phyloP scores from a whole-genome alignment of 2,113 vertebrate species.

The Phylloscopus whistleri region DNA sequence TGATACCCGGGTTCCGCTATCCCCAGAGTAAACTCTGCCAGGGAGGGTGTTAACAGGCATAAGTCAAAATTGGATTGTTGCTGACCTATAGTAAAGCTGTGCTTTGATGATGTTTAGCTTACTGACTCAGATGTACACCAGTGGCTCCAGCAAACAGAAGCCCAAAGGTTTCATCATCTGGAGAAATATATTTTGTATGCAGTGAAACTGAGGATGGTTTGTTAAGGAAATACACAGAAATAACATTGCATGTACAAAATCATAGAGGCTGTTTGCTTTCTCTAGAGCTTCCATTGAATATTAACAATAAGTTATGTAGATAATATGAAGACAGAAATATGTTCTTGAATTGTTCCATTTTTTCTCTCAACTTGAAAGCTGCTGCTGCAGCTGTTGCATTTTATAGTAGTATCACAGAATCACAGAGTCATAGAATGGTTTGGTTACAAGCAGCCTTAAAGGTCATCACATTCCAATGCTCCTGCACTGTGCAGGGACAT shows the following conservation, averaged over 20 bases:
- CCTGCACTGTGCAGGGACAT: background rate
- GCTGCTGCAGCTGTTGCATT: background rate
- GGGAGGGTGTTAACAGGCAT: background rate
- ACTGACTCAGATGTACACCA: background rate
- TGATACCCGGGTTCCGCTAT: fast-evolving
- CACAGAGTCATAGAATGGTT: background rate
- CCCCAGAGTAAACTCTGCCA: background rate
- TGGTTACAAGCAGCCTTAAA: background rate
- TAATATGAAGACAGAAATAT: background rate
- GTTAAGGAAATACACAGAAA: background rate
- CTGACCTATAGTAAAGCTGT: background rate
- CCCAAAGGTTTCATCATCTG: background rate
- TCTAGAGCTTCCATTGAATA: background rate
- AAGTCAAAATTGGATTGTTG: background rate
- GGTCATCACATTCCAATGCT: background rate
- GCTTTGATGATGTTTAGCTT: background rate
- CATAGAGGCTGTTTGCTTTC: background rate
- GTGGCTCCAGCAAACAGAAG: background rate
- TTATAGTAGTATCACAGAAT: background rate
- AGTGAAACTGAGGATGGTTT: background rate
- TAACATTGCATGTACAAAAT: background rate
- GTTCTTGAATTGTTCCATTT: background rate
- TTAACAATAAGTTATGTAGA: background rate
- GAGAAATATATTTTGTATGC: background rate
- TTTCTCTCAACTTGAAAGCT: background rate